phyloP scores from a whole-genome alignment of 2,797 vertebrate genomes.

The Discoglossus pictus region DNA sequence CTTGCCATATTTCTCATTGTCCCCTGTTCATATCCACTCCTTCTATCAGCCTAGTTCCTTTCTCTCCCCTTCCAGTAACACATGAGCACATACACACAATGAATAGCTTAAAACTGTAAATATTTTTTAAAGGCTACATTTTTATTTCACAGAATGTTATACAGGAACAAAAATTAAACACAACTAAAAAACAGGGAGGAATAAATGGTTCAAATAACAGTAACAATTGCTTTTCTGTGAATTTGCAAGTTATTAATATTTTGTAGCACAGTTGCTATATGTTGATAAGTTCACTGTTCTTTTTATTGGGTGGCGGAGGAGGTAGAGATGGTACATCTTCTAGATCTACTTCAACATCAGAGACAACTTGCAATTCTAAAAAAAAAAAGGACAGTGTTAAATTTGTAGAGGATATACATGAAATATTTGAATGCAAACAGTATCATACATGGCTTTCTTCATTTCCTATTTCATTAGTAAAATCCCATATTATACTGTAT shows the following conservation, averaged over 20 bases:
- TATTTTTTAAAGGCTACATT: too few relatives aligned
- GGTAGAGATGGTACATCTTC: neutral
- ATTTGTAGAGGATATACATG: slow-evolving; percentile 4
- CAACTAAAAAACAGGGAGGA: too few relatives aligned
- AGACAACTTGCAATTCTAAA: slow-evolving; percentile 49
- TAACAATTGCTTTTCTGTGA: neutral
- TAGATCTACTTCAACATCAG: slow-evolving; percentile 35
- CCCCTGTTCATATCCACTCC: too few relatives aligned
- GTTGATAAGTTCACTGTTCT: neutral
- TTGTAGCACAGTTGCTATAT: neutral
- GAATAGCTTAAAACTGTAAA: too few relatives aligned
- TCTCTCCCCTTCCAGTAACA: too few relatives aligned
- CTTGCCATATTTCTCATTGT: too few relatives aligned
- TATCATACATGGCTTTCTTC: neutral
- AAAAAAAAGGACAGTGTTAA: slow-evolving; percentile 20
- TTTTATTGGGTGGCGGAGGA: neutral
- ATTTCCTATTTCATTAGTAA: slow-evolving; percentile 36
- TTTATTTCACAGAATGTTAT: too few relatives aligned
- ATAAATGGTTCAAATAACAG: too few relatives aligned
- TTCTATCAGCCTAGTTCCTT: too few relatives aligned
- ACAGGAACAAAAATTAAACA: too few relatives aligned
- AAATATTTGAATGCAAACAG: slow-evolving; percentile 13
- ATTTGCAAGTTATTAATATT: slow-evolving; percentile 3
- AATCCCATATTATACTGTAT: slow-evolving; percentile 18
- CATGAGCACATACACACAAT: too few relatives aligned